Evolutionary conservation across 2,113 vertebrate species (phyloP).

Genomic region (Grallaria varia): DNA sequence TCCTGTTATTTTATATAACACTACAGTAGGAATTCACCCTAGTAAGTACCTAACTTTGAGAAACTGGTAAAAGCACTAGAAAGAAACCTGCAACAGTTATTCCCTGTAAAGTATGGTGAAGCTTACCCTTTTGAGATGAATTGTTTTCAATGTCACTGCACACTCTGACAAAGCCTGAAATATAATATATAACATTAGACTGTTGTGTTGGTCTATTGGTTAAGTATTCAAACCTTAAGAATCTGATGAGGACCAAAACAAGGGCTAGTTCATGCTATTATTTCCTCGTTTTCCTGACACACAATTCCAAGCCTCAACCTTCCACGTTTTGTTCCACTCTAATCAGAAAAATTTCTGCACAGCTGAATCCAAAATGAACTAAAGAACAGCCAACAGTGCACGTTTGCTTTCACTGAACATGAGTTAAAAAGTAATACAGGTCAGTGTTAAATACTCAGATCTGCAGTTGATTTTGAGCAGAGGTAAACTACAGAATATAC

Average conservation of each 20-base stretch:
- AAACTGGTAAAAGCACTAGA: neutral
- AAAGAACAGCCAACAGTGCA: neutral
- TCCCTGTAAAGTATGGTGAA: neutral
- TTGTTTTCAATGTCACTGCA: slow-evolving; percentile 91
- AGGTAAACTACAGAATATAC: neutral
- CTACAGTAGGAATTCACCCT: neutral
- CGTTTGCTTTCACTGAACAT: neutral
- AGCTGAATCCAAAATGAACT: neutral
- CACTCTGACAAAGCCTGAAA: slow-evolving; percentile 93
- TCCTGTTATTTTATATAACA: neutral
- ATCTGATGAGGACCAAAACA: neutral
- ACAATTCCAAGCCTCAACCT: neutral
- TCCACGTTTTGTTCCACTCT: neutral
- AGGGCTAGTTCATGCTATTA: neutral
- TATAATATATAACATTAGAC: neutral
- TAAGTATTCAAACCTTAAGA: neutral
- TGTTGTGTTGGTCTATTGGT: neutral
- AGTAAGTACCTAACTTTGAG: neutral
- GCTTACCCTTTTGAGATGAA: slow-evolving; percentile 95
- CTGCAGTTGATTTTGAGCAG: neutral
- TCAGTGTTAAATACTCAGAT: neutral
- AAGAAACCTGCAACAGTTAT: neutral
- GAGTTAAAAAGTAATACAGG: neutral
- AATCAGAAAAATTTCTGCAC: neutral
- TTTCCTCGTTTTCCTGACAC: neutral